A percentile compares a stretch with the other conserved stretches of the same genome.
These are phyloP conservation scores for Taenioides sp. DNA, from an alignment of 2,797 vertebrate species.

Conservation along the genomic window DNA sequence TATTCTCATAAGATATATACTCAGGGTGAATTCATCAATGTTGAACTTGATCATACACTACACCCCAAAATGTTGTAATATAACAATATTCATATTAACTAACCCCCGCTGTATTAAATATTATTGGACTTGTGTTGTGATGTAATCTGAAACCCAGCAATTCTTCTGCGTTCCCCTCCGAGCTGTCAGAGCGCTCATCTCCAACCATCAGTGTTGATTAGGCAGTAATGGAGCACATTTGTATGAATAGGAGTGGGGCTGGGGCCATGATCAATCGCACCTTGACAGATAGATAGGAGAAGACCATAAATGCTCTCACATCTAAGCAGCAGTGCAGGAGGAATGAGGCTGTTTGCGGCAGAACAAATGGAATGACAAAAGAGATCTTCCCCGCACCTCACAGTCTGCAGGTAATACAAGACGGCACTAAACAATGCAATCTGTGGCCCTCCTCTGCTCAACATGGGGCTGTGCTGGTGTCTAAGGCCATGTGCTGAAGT, in stretches of 20 bases:
- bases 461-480: conserved; percentile 20
- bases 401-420: conserved; percentile 71
- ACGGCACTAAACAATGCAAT: conserved; percentile 76
- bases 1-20: too few species aligned
- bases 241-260: conserved; percentile 72
- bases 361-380: conserved; percentile 80
- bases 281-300: conserved; percentile 73
- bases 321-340: conserved; percentile 53
- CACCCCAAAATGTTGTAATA: too few species aligned
- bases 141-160: conserved; percentile 16
- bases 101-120: background rate
- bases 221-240: conserved; percentile 77
- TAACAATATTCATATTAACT: too few species aligned
- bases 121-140: background rate
- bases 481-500: background rate
- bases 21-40: too few species aligned
- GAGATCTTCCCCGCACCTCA: conserved; percentile 68
- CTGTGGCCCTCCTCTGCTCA: conserved; percentile 45
- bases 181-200: conserved; percentile 76
- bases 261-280: conserved; percentile 77
- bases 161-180: conserved; percentile 47
- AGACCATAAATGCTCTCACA: conserved; percentile 38
- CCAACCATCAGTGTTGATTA: conserved; percentile 77
- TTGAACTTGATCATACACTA: too few species aligned
- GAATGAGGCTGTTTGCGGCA: conserved; percentile 74